Conservation (phyloP, 2,888 invertebrate genomes). For the Pterostichus madidus region DNA sequence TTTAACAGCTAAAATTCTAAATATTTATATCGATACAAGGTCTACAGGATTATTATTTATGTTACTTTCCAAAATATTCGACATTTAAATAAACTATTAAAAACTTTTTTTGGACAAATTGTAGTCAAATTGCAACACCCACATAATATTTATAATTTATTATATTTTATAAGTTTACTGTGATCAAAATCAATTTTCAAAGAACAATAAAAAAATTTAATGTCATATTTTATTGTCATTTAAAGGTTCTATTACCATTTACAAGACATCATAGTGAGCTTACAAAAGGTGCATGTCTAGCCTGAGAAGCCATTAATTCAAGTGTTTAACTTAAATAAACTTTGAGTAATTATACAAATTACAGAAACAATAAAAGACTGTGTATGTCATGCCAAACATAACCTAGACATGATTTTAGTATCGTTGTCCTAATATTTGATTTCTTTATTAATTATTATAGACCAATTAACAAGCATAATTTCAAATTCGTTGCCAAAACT, state of each 20-base stretch:
- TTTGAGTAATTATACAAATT: conserved; percentile 21
- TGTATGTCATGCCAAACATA: neutral
- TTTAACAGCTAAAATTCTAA: neutral
- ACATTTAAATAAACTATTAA: conserved; percentile 34
- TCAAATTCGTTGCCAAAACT: conserved; percentile 17
- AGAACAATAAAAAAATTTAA: neutral
- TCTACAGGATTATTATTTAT: conserved; percentile 44
- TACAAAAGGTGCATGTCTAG: neutral
- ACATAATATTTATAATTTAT: conserved; percentile 18
- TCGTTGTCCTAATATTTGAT: conserved; percentile 12
- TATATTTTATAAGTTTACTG: conserved; percentile 3
- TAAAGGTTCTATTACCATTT: conserved; percentile 36
- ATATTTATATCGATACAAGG: conserved; percentile 17
- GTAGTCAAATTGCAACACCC: conserved; percentile 16
- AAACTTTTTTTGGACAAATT: conserved; percentile 27
- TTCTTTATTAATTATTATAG: conserved; percentile 35
- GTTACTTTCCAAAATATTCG: conserved; percentile 3
- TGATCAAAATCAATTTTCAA: neutral
- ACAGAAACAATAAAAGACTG: conserved; percentile 1
- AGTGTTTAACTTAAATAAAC: conserved; percentile 17
- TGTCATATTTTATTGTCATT: conserved; percentile 20
- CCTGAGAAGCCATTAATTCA: neutral
- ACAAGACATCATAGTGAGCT: neutral
- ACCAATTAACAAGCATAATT: conserved; percentile 9
- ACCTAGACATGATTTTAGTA: conserved; percentile 10